Base-by-base conservation (phyloP, 2,888 invertebrate genomes). In the Megastigmus dorsalis region DNA sequence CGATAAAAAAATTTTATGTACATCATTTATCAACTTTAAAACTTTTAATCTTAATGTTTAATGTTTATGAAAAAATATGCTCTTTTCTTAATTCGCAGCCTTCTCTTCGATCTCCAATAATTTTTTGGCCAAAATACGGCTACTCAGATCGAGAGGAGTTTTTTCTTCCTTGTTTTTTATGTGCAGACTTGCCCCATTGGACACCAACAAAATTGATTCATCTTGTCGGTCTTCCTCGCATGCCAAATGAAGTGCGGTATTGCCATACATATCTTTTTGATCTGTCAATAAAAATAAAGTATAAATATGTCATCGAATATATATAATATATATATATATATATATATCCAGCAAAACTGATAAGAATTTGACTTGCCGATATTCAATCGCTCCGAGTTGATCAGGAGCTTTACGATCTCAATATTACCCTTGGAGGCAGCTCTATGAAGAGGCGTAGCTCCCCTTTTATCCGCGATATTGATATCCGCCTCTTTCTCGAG, bases 171-270 rank as follows among this genome's bases (percentile, higher is more conserved):
- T 93, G 85, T 95, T 95, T 80, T 86, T 83, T 15, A 90, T 82
- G 41, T 90, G 88, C 10, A 91, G 78, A 81, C 89, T 89, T 5
- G 94, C 95, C 18, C 94, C 94, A 81, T 91, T 89, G 77, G 91
- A 88, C 0, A 93, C 90, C 72, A 95, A 88, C 79, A 93, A 85
- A 80, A 91, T 89, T 6, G 93, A 93, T 79, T 91, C 92, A 73
- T 92, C 91, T 79, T 91, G 90, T 78, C 94, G 90, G 80, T 93
- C 92, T 87, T 95, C 95, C 87, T 95, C 95, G 88, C 95, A 95
- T 2, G 95, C 94, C 77, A 95, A 90, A 88, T 95, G 95, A 91
- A 96, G 87, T 48, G 96, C 91, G 20, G 95, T 93, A 84, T 93
- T 94, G 30, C 95, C 95, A 81, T 93, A 93, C 41, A 88, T 89